phyloP scores from a whole-genome alignment of 30 jellyfish, hydroid and myxozoan genomes.

The Cassiopea xamachana region DNA sequence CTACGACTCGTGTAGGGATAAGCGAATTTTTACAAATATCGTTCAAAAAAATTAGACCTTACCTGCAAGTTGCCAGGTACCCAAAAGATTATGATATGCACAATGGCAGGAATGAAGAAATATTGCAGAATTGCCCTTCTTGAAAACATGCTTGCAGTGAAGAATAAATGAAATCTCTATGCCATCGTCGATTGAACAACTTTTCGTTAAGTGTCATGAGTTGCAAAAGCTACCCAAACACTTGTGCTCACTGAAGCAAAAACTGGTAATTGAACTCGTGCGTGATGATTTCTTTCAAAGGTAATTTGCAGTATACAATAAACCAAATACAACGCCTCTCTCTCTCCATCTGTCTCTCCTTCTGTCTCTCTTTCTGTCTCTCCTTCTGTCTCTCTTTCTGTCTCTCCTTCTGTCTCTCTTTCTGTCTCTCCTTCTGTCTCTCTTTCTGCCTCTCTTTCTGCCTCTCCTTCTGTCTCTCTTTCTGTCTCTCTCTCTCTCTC shows the following conservation, averaged over 20 bases:
- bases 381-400: no score
- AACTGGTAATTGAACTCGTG: slow-evolving; percentile 12
- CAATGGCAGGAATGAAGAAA: background rate
- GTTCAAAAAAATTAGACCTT: background rate
- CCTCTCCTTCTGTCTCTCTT: no score
- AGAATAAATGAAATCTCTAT: background rate
- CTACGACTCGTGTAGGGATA: background rate
- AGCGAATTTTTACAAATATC: background rate
- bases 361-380: no score
- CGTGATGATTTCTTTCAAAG: background rate
- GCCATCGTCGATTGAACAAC: background rate
- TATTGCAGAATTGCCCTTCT: background rate
- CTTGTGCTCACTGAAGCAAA: slow-evolving; percentile 1
- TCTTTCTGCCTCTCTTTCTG: no score
- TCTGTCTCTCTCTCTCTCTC: no score
- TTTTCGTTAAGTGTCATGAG: background rate
- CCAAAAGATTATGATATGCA: background rate
- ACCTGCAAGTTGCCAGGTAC: background rate
- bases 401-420: no score
- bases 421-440: no score
- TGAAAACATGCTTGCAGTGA: background rate
- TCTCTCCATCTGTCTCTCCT: no score
- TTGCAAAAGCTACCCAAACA: background rate
- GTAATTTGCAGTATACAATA: background rate
- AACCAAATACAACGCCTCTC: no score